Evolutionary conservation across 2,888 invertebrate species (phyloP), one percentile per base, ranked within the genome.

Genomic region (Andrena flavipes): DNA sequence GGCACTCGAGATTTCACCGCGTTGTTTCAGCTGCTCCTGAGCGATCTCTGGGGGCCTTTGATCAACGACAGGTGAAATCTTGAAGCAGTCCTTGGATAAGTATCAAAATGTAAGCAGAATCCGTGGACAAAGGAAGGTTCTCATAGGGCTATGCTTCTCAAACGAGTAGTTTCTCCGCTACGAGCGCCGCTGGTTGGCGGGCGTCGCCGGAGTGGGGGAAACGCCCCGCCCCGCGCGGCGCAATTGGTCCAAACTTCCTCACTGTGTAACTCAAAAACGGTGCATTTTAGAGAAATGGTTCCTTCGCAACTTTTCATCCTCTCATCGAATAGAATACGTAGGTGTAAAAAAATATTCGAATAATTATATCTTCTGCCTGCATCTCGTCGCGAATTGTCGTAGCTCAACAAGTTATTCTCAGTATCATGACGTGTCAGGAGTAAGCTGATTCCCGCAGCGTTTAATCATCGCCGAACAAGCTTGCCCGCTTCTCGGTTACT

Each of bases 391-490:
- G 60, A 54, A 77, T 73, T 62, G 42, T 51, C 42, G 30, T 54
- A 60, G 23, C 29, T 60, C 68, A 48, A 42, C 80, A 33, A 63
- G 48, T 68, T 76, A 80, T 80, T 76, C 80, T 42, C 33, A 71
- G 72, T 75, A 69, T 72, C 23, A 62, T 68, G 74, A 79, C 62
- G 82, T 74, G 49, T 75, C 74, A 68, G 70, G 64, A 65, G 83
- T 81, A 83, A 83, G 76, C 76, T 74, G 81, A 83, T 83, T 81
- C 83, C 63, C 74, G 49, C 35, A 33, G 63, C 49, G 51, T 74
- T 77, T 83, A 83, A 83, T 83, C 81, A 83, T 81, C 73, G 81
- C 83, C 81, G 83, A 83, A 74, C 70, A 81, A 83, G 83, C 83
- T 62, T 63, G 65, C 76, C 72, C 48, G 72, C 48, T 29, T 26